Evolutionary conservation across 2,113 vertebrate genomes (phyloP), one percentile per base, ranked within the genome.

Genomic region (Planiliza haematocheilus): DNA sequence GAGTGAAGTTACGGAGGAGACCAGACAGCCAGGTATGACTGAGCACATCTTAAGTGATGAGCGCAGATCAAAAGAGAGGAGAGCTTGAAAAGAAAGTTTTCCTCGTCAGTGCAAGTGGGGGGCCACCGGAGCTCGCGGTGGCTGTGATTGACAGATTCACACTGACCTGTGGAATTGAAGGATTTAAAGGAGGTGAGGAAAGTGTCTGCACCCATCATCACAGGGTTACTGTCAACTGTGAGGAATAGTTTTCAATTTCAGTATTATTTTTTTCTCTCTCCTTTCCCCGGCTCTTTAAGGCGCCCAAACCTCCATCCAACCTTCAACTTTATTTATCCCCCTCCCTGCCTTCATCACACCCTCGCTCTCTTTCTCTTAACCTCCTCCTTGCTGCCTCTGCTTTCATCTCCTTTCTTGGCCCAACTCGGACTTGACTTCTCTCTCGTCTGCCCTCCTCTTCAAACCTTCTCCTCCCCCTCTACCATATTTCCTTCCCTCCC

Each of bases 361-460:
- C 0, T 2, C 4, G 2, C 64, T 68, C 68, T 43, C 39, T 56
- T 70, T 70, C 77, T 74, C 52, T 75, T 63, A 70, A 67, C 74
- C 74, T 82, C 45, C 65, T 3, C 57, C 38, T n/a, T 3, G 39
- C 63, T 73, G 55, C 58, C 42, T 82, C 65, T 45, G 58, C 84
- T 79, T 79, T 79, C 75, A 87, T 80, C 81, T 82, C 74, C 18
- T 57, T 2, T 1, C 73, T 51, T 58, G 69, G 57, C 71, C 78
- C 21, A 69, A 81, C 66, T 60, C 14, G 8, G 74, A 78, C 55
- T 59, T 60, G 59, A 76, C 76, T 82, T 43, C 61, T 60, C 75
- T 73, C 64, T 43, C 53, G 9, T 8, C 21, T 38, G 17, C 17
- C 51, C 7, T 10, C 7, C 17, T 53, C 52, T 42, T 38, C 69